Conservation (phyloP, 2,888 invertebrate genomes). For the Troides aeacus region DNA sequence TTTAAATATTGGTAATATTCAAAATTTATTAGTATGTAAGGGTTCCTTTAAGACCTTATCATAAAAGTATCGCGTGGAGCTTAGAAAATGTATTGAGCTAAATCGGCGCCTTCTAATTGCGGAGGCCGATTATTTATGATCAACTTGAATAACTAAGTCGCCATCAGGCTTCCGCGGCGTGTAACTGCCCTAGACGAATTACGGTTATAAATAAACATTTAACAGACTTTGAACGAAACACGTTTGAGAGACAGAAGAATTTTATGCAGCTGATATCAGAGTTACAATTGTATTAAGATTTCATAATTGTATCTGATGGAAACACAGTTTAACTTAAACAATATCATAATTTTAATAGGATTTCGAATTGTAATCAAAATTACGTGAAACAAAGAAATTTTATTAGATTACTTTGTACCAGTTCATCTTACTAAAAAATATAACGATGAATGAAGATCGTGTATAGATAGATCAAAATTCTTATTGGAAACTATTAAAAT, state of each 20-base stretch:
- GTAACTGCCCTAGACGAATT: conserved; percentile 50
- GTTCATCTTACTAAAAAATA: not conserved
- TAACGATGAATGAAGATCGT: conserved; percentile 15
- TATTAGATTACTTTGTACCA: not conserved
- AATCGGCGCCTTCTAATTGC: conserved; percentile 76
- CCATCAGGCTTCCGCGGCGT: conserved; percentile 49
- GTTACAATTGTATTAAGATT: not conserved
- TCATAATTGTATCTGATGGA: not conserved
- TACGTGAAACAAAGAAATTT: not conserved
- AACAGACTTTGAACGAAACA: conserved; percentile 30
- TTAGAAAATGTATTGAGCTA: conserved; percentile 62
- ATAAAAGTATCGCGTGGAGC: conserved; percentile 32
- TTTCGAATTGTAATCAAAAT: not conserved
- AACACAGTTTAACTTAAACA: not conserved
- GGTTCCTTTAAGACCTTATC: conserved; percentile 27
- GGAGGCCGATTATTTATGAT: conserved; percentile 70
- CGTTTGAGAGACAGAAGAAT: conserved; percentile 27
- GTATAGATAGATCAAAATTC: conserved; percentile 24
- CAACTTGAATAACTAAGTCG: conserved; percentile 56
- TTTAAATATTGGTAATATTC: not conserved
- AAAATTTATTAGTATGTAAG: not conserved
- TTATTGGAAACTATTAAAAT: conserved; percentile 36
- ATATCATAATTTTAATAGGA: not conserved
- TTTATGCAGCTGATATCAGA: conserved; percentile 8
- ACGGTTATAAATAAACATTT: conserved; percentile 40